These are phyloP conservation scores for Sitophilus oryzae DNA, from an alignment of 1,140 invertebrate genomes.

Conservation along the genomic window DNA sequence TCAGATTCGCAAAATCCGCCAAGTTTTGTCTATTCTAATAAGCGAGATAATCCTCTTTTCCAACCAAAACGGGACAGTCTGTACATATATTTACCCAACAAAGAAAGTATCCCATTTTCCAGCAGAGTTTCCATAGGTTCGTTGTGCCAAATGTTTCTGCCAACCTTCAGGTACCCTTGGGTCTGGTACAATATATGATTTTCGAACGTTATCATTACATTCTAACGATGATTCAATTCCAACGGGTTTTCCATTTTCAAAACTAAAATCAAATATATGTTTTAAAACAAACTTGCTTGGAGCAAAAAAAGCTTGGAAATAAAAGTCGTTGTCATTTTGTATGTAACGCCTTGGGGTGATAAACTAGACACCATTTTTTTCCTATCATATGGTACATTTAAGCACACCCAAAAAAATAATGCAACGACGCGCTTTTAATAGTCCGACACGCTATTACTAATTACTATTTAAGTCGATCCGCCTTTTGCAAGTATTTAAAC, in stretches of 20 bases:
- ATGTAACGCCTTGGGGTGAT: too few species aligned
- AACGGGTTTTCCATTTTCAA: constrained; percentile 58
- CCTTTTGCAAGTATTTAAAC: too few species aligned
- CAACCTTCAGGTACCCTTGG: constrained; percentile 64
- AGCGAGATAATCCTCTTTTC: too few species aligned
- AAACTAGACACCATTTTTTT: too few species aligned
- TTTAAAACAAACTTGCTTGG: constrained; percentile 11
- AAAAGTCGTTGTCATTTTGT: too few species aligned
- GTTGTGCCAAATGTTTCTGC: constrained; percentile 68
- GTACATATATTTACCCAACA: constrained; percentile 49
- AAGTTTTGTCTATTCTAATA: too few species aligned
- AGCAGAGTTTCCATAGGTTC: constrained; percentile 58
- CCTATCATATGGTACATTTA: too few species aligned
- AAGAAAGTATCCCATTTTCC: constrained; percentile 78
- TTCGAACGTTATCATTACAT: constrained; percentile 46
- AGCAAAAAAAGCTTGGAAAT: constrained; percentile 24
- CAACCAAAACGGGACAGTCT: neutral
- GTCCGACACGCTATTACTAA: too few species aligned
- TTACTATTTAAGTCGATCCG: too few species aligned
- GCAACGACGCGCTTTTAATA: too few species aligned
- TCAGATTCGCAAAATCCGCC: too few species aligned
- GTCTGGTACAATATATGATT: constrained; percentile 65
- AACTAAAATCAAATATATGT: constrained; percentile 44
- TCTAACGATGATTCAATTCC: constrained; percentile 49
- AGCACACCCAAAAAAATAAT: too few species aligned